Evolutionary conservation across 2,888 invertebrate genomes (phyloP), one percentile per base, ranked within the genome.

Genomic region (Pterobdella sp.): DNA sequence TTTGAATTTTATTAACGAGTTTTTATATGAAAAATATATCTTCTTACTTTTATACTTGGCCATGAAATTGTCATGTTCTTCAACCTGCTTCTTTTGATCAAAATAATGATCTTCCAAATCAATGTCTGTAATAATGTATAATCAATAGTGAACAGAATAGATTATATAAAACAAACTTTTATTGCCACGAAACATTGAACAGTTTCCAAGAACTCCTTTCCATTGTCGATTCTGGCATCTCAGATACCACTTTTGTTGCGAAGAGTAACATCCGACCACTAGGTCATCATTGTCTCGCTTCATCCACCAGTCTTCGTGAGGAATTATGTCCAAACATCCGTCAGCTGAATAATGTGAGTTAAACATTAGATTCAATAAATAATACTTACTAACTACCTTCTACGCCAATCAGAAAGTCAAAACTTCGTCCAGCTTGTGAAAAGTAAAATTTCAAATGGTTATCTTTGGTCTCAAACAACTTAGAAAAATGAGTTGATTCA

Each of bases 301-400:
- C 37, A 76, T 32, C 73, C 75, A 74, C 26, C 72, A 60, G 52
- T 76, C 56, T 18, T 72, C 68, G 1, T 73, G 74, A n/a, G 75
- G 72, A 49, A 75, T 68, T 2, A 75, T 66, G 65, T 76, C 76
- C n/a, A 74, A 72, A 52, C 76, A 76, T 1, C 76, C 76, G 49
- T 73, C 70, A 36, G 73, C 75, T 75, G 74, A 0, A 72, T 68
- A 0, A 22, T 29, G n/a, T 1, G 31, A 32, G 52, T n/a, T 22
- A 56, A 56, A 56, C n/a, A 56, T 56, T 56, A 7, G 3, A 7
- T 42, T 42, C 22, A 42, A 14, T 42, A 42, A 42, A 14, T 42
- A 42, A 42, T 14, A 42, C 10, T 14, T 42, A 42, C 49, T 22
- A 14, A 42, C 3, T 56, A 56, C 60, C 60, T 56, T 56, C 60